Percentiles rank a stretch among this genome's conserved stretches.
Conservation (phyloP, 2,888 invertebrate species). For the Dasysyrphus albostriatus region DNA sequence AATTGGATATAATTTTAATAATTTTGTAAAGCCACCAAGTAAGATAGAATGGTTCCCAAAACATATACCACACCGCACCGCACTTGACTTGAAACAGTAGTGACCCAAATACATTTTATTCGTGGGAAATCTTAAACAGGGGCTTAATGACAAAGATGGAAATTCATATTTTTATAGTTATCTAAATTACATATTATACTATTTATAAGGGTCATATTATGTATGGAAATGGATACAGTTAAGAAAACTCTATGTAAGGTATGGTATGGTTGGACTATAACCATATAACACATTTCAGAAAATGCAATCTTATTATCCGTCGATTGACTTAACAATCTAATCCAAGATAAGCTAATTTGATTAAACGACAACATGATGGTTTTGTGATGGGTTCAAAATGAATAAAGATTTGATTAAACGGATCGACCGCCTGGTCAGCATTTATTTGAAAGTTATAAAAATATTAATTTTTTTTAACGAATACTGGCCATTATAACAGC, state of each 20-base stretch:
- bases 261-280: neutral
- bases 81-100: conserved; percentile 43
- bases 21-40: conserved; percentile 40
- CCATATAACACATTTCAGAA: neutral
- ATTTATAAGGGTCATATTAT: neutral
- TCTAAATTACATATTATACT: neutral
- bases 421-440: neutral
- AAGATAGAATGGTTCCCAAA: neutral
- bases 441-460: neutral
- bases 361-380: neutral
- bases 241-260: neutral
- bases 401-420: neutral
- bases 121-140: conserved; percentile 56
- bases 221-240: neutral
- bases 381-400: neutral
- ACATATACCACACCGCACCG: neutral
- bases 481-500: neutral
- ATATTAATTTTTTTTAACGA: neutral
- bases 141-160: neutral
- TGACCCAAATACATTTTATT: conserved; percentile 39
- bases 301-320: neutral
- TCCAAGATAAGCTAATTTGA: neutral
- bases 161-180: conserved; percentile 24
- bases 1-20: conserved; percentile 32
- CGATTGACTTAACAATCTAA: neutral